Evolutionary conservation across 2,888 invertebrate species (phyloP), one percentile per base, ranked within the genome.

Genomic region (Hemistola chrysoprasaria): DNA sequence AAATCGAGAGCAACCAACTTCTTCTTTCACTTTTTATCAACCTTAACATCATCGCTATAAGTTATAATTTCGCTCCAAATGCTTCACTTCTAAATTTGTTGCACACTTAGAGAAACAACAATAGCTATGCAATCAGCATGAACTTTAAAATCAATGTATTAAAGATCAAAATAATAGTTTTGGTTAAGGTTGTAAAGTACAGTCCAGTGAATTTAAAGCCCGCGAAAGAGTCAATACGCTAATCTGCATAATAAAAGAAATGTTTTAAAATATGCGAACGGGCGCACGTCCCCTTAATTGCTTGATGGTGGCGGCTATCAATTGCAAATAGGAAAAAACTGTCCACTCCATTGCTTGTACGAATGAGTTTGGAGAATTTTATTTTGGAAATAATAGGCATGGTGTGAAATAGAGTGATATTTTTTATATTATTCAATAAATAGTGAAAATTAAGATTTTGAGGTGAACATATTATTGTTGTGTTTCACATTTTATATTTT

Each of bases 241-340:
- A 78, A 86, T 87, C 71, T 86, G 76, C 87, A 87, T 87, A 77
- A 85, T 79, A 84, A 86, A 78, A 78, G 80, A 65, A 75, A 77
- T 72, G 69, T 63, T 71, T 80, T 80, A 71, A 83, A 85, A 82
- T 82, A 81, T 80, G 78, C 77, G 75, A 72, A 59, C 54, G 59
- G 71, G 68, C 67, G 39, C 52, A 50, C 55, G 65, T 57, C 67
- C 72, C 73, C 71, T 84, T 86, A 83, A 86, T 85, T 85, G 80
- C 38, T 71, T 64, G 66, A 72, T 72, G 79, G 76, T 70, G 79
- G 76, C 70, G 78, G 72, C 74, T 81, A 85, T 87, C 84, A 80
- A 84, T 86, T 81, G 85, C 64, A 81, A 83, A 83, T 73, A 74
- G 69, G 74, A 80, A 84, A 83, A 84, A 83, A 76, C 72, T 73